A percentile compares a stretch with the other conserved stretches of the same genome.
phyloP scores from a whole-genome alignment of 1,140 invertebrate genomes.

The Trichogramma pretiosum region DNA sequence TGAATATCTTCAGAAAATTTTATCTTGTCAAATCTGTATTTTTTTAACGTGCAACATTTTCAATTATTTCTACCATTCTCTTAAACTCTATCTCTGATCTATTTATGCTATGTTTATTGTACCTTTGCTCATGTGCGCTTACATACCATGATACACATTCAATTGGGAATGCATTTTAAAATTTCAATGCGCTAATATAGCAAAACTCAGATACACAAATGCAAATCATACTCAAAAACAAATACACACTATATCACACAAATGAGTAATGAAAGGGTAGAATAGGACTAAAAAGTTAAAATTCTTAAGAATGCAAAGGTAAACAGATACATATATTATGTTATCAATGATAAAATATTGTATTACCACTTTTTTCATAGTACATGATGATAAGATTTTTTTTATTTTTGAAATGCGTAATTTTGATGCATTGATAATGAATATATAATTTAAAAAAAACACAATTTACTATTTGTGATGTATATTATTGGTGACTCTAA shows the following conservation, averaged over 20 bases:
- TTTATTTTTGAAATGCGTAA: too few relatives aligned
- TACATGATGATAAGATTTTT: too few relatives aligned
- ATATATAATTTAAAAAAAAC: too few relatives aligned
- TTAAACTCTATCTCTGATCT: slow-evolving; percentile 19
- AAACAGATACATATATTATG: slow-evolving; percentile 28
- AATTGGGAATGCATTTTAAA: slow-evolving; percentile 12
- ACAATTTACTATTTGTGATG: slow-evolving; percentile 27
- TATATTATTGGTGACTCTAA: slow-evolving; percentile 23
- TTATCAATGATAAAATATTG: slow-evolving; percentile 37
- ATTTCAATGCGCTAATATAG: slow-evolving; percentile 10
- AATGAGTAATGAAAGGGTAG: too few relatives aligned
- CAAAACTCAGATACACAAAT: slow-evolving; percentile 1
- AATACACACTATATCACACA: slow-evolving; percentile 5
- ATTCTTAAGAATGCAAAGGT: slow-evolving; percentile 11
- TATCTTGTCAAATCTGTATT: too few relatives aligned
- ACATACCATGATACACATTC: slow-evolving; percentile 19
- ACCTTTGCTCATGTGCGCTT: slow-evolving; percentile 17
- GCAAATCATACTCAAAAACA: slow-evolving; percentile 5
- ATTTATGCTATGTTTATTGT: slow-evolving; percentile 22
- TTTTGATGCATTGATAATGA: slow-evolving; percentile 29
- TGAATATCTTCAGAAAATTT: too few relatives aligned
- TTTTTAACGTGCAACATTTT: too few relatives aligned
- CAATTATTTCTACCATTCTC: slow-evolving; percentile 14
- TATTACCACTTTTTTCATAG: slow-evolving; percentile 40
- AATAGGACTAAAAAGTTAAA: slow-evolving; percentile 11